phyloP scores from a whole-genome alignment of 2,797 vertebrate species.

The Scomberomorus guttatus region DNA sequence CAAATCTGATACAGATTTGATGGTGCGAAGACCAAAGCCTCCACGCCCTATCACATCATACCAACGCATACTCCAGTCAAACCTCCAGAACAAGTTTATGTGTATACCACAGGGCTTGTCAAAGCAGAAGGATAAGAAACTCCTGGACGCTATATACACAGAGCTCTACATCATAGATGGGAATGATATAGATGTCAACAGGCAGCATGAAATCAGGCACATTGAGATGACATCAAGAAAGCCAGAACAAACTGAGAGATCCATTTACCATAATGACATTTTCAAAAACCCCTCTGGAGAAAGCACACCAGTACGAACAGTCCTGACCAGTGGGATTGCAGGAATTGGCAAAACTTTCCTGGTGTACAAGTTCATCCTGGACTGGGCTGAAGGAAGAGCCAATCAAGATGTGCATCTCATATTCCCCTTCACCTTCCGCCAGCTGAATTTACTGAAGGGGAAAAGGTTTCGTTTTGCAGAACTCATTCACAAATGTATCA shows the following conservation, averaged over 20 bases:
- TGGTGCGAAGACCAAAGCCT: conserved; percentile 11
- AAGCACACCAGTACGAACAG: conserved; percentile 24
- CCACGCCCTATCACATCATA: conserved; percentile 11
- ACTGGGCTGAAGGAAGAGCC: conserved; percentile 39
- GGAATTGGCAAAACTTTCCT: conserved; percentile 50
- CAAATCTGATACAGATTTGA: conserved; percentile 21
- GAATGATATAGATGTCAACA: not conserved
- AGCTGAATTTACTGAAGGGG: conserved; percentile 37
- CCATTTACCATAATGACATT: conserved; percentile 6
- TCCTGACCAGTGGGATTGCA: conserved; percentile 40
- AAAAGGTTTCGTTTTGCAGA: not conserved
- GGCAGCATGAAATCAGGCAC: conserved; percentile 30
- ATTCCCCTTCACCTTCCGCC: conserved; percentile 44
- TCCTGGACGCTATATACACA: conserved; percentile 45
- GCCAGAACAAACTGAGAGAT: not conserved
- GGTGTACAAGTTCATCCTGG: conserved; percentile 42
- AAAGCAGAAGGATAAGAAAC: conserved; percentile 29
- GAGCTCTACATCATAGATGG: conserved; percentile 40
- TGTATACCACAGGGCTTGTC: conserved; percentile 21
- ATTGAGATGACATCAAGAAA: conserved; percentile 12
- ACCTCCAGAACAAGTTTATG: conserved; percentile 40
- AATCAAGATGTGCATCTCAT: conserved; percentile 41
- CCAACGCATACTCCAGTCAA: conserved; percentile 37
- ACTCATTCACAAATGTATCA: conserved; percentile 32
- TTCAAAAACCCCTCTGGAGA: conserved; percentile 15